These are phyloP conservation scores for Sphenodon punctatus DNA, from an alignment of 2,797 vertebrate species.

Conservation along the genomic window DNA sequence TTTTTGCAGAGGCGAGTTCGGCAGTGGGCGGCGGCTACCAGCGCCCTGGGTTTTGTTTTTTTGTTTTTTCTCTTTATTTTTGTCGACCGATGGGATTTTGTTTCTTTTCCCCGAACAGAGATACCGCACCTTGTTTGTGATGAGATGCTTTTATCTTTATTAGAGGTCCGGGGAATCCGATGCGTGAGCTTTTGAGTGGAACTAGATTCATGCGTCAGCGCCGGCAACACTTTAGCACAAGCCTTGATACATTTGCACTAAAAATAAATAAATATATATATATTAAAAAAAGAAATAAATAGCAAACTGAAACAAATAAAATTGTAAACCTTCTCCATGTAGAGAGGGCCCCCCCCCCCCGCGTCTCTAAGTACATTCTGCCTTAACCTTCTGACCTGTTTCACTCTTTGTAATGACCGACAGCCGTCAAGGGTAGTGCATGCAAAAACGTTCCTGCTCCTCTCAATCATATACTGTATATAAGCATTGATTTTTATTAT, in stretches of 20 bases:
- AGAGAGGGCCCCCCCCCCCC: too few species aligned
- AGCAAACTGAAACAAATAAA: neutral
- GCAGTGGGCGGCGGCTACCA: too few species aligned
- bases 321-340: neutral
- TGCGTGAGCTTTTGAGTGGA: neutral
- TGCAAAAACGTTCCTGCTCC: neutral
- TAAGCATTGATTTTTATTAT: conserved; percentile 54
- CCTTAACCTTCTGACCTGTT: conserved; percentile 56
- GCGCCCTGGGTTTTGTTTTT: too few species aligned
- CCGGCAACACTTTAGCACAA: conserved; percentile 60
- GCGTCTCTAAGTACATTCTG: conserved; percentile 8
- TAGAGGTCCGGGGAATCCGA: neutral
- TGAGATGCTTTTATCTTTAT: neutral
- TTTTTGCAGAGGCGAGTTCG: conserved; percentile 10
- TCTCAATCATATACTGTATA: conserved; percentile 62
- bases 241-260: conserved; percentile 68
- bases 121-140: neutral
- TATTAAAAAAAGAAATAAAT: too few species aligned
- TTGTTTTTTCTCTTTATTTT: neutral
- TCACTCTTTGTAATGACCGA: conserved; percentile 7
- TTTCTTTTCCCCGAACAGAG: neutral
- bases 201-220: neutral
- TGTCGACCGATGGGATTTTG: neutral
- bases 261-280: neutral
- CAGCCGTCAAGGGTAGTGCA: neutral